Evolutionary conservation across 1,140 invertebrate genomes (phyloP), one percentile per base, ranked within the genome.

Genomic region (Heliothis subflexa): DNA sequence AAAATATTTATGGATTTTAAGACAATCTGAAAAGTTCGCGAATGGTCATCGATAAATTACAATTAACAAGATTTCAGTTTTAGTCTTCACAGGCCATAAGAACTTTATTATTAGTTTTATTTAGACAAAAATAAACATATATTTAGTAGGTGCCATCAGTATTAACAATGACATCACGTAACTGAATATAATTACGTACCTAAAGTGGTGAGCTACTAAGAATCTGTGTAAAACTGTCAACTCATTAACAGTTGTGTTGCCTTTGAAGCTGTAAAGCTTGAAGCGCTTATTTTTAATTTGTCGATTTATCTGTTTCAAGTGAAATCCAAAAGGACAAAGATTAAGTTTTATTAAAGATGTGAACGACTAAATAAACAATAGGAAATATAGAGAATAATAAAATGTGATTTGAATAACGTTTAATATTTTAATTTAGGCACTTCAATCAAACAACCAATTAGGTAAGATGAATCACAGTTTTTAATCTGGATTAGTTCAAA

Each of bases 291-390:
- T 59, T 86, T 86, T 88, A 88, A 88, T 89, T 89, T 89, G 89
- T 87, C 85, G 85, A 89, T 89, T 85, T 89, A 91, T 91, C 85
- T 91, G 82, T 88, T 83, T 74, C 81, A 68, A 81, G 78, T 82
- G 82, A 85, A 74, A n/a, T 78, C 78, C 45, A 66, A 61, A 14
- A 13, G 45, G 57, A 5, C 74, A 73, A 68, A 74, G 79, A 81
- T 62, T 77, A 81, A 61, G 55, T 25, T 57, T 4, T 13, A 57
- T 55, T 11, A 11, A 57, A 10, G 3, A 12, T 2, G 2, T 11
- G 18, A 3, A 12, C 3, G 25, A 3, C 2, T 12, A 25, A 25
- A 25, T 25, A 25, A 25, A 25, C 0, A 25, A 25, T 25, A 25
- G 21, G 2, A 25, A 25, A 25, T 1, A 1, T 25, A 25, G 0